Base-by-base conservation (phyloP, 2,888 invertebrate species). In the Petrolisthes cinctipes region DNA sequence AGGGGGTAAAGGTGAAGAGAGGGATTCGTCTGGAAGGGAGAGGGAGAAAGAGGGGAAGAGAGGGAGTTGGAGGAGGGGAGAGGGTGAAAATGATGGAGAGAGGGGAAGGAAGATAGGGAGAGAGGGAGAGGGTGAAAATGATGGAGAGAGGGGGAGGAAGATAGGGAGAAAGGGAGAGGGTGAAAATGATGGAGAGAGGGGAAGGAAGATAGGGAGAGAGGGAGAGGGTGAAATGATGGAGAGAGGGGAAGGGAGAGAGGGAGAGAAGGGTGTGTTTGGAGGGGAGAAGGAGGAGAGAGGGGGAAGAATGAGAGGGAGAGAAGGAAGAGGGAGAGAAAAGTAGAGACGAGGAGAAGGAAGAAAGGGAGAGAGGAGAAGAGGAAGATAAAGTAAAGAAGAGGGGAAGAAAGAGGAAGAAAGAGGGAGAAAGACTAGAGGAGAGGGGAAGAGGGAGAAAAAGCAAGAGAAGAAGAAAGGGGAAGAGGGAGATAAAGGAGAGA, bases 71-170 rank as follows among this genome's bases (percentile, higher is more conserved):
- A 61, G 51, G 61, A 5, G 17, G 37, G n/a, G 71, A 20, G 73
- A 20, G 54, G 9, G 71, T 9, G 57, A 54, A 57, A 17, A 17
- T 14, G n/a, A 14, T 11, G 37, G 66, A 66, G 82, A 66, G 82
- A 20, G 61, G 23, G 37, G 17, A 54, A 82, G 61, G 51, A 6
- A 82, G 68, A 37, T 20, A 82, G 68, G 53, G 37, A 66, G 82
- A 66, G 61, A 82, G 82, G 37, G 68, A 1, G n/a, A 37, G 68
- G 51, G 9, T 7, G n/a, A 68, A 53, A n/a, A 20, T 4, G 14
- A 20, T 23, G 17, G 7, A 5, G 1, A 4, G n/a, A 56, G 23
- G 20, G n/a, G 11, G 4, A n/a, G 51, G 5, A 53, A 56, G 56
- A 20, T 9, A 54, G 7, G 23, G n/a, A 56, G 51, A 56, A 14